phyloP scores from a whole-genome alignment of 37 sponge, comb jelly and placozoan species.

The Chondrosia reniformis region DNA sequence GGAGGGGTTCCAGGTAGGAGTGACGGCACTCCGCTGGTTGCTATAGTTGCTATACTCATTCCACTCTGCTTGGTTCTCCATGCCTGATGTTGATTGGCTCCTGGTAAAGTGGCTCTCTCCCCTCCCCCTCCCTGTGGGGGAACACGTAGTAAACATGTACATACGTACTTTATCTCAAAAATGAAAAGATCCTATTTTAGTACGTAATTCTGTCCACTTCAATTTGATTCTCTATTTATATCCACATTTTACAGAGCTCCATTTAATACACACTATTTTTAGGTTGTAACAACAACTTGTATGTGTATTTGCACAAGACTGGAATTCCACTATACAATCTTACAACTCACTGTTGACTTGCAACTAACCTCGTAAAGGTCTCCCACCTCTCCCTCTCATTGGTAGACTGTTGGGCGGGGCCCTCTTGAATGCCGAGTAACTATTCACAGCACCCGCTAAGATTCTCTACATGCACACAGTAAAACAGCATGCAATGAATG shows the following conservation, averaged over 20 bases:
- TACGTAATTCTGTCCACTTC: no score
- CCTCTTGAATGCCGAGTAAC: constrained; percentile 9
- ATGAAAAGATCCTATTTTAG: no score
- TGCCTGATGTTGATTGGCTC: not conserved
- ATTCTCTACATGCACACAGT: not conserved
- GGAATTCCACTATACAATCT: no score
- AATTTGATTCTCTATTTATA: no score
- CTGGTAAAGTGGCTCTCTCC: constrained; percentile 3
- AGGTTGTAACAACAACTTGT: no score
- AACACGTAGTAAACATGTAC: not conserved
- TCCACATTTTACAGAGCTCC: no score
- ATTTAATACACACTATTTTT: no score
- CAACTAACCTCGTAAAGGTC: not conserved
- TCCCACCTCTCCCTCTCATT: constrained; percentile 15
- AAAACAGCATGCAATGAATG: no score
- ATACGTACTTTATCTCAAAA: not conserved
- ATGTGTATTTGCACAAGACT: no score
- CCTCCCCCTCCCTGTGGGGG: constrained; percentile 39
- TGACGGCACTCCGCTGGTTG: not conserved
- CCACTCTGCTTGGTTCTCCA: not conserved
- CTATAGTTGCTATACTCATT: not conserved
- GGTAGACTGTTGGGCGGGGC: not conserved
- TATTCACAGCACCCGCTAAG: constrained; percentile 11
- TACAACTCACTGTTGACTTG: no score
- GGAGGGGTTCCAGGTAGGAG: not conserved